A percentile compares a stretch with the other conserved stretches of the same genome.
Conservation (phyloP, 2,113 vertebrate genomes). For the Phylloscopus trochiloides region DNA sequence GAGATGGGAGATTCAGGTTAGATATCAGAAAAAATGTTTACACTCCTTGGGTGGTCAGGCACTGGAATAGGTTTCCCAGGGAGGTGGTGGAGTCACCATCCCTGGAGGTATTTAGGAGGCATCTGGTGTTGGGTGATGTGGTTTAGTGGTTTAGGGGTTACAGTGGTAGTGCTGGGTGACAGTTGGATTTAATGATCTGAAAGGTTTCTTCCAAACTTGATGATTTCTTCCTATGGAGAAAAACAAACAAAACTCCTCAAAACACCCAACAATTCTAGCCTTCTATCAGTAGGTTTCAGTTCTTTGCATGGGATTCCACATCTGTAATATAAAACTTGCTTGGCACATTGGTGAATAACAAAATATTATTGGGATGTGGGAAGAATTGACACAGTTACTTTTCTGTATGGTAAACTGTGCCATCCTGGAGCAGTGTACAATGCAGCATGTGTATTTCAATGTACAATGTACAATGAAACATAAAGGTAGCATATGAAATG, state of each 20-base stretch:
- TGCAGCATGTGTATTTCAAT: too few relatives aligned
- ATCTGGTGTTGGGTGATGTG: background rate
- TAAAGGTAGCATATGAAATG: background rate
- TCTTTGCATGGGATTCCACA: background rate
- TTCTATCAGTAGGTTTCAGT: background rate
- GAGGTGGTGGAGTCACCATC: background rate
- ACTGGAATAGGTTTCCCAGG: background rate
- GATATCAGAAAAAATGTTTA: background rate
- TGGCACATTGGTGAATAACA: background rate
- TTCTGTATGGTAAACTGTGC: background rate
- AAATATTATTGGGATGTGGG: background rate
- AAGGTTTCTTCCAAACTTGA: background rate
- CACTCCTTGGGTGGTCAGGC: accelerated
- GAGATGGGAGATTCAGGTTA: background rate
- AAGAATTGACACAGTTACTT: background rate
- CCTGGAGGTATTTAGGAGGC: background rate
- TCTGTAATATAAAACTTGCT: background rate
- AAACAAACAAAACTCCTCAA: background rate
- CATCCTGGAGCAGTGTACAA: background rate
- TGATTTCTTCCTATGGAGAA: background rate
- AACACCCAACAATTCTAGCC: background rate
- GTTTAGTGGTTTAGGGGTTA: background rate
- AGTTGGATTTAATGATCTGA: background rate
- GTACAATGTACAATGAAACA: background rate
- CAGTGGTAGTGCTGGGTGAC: background rate